These are phyloP conservation scores for Otocyon megalotis DNA, from an alignment of 2,113 vertebrate species.

Conservation along the genomic window DNA sequence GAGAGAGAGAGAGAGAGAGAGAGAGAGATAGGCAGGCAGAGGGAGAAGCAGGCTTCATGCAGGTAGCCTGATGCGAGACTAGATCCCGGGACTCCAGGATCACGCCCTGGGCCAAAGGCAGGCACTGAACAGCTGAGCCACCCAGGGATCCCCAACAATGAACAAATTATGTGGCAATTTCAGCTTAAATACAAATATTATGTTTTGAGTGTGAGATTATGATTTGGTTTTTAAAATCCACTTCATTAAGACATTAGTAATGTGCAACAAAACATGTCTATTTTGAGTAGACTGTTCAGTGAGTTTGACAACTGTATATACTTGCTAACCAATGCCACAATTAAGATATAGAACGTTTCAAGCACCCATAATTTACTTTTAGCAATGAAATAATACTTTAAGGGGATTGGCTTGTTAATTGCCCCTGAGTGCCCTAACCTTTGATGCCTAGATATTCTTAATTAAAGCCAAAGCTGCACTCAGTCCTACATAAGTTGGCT, in stretches of 20 bases:
- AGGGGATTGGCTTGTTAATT: not conserved
- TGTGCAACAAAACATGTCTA: not conserved
- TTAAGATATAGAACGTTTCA: not conserved
- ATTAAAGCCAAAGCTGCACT: not conserved
- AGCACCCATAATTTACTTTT: not conserved
- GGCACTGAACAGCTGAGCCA: no score
- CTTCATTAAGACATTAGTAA: not conserved
- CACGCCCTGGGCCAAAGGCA: no score
- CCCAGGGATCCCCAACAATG: not conserved
- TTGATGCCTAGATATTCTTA: not conserved
- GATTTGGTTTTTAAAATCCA: conserved; percentile 26
- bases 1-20: no score
- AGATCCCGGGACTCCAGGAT: no score
- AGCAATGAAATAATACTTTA: not conserved
- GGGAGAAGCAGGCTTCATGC: no score
- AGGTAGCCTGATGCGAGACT: no score
- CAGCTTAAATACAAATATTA: conserved; percentile 13
- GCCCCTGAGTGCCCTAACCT: not conserved
- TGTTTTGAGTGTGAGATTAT: not conserved
- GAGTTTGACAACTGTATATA: not conserved
- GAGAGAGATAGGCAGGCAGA: no score
- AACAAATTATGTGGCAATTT: not conserved
- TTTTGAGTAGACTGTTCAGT: not conserved
- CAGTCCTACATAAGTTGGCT: not conserved
- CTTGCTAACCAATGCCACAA: not conserved